Evolutionary conservation across 2,113 vertebrate genomes (phyloP).

Genomic region (Aspiorhynchus laticeps): DNA sequence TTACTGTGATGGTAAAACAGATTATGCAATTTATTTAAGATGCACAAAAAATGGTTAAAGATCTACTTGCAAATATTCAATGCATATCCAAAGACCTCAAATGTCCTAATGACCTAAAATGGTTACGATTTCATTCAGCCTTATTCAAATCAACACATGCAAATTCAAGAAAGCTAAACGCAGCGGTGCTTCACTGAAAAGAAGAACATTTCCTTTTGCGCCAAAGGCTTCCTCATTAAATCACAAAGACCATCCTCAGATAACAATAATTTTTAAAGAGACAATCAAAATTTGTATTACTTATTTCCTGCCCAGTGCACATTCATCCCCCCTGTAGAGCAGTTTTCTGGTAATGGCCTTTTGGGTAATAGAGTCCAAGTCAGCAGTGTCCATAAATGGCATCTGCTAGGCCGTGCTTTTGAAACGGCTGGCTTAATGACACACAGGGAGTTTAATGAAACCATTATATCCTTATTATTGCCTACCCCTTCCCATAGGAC

Average conservation of each 20-base stretch:
- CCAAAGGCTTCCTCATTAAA: conserved; percentile 16
- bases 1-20: no score
- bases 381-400: conserved; percentile 30
- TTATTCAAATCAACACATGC: conserved; percentile 5
- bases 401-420: conserved; percentile 2
- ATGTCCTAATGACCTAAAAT: background rate
- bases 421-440: conserved; percentile 34
- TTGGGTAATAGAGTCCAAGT: conserved; percentile 37
- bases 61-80: background rate
- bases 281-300: conserved; percentile 33
- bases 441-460: conserved; percentile 43
- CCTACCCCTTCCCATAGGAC: conserved; percentile 2
- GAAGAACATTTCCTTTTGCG: background rate
- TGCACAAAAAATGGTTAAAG: no score
- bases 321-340: conserved; percentile 2
- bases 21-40: no score
- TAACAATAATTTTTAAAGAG: conserved; percentile 5
- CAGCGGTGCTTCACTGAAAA: background rate
- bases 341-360: conserved; percentile 44
- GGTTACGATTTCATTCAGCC: background rate
- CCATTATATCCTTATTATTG: conserved; percentile 46
- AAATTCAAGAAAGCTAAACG: background rate
- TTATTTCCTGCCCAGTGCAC: background rate
- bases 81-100: background rate
- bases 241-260: background rate